Percentiles rank a stretch among this genome's conserved stretches.
Evolutionary conservation across 1,140 invertebrate genomes (phyloP).

Genomic region (Apis florea): DNA sequence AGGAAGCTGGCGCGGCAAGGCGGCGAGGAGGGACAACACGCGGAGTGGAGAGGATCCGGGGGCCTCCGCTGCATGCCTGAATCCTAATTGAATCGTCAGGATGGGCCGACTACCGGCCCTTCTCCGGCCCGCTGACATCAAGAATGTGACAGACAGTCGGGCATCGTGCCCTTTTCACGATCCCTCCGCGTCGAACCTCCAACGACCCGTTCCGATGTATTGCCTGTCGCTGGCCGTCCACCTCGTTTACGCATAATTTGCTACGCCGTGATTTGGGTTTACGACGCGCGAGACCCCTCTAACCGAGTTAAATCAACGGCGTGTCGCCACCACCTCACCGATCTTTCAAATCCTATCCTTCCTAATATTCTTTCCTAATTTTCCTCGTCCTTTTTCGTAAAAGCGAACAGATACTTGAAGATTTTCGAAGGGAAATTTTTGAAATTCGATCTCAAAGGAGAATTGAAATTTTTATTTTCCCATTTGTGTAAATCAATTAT

Average conservation of each 20-base stretch:
- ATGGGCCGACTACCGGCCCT: constrained; percentile 63
- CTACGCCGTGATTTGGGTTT: constrained; percentile 38
- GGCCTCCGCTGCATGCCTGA: constrained; percentile 61
- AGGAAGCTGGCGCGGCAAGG: constrained; percentile 35
- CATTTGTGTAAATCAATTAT: no score
- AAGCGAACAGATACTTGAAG: no score
- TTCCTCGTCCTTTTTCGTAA: no score
- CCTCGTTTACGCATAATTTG: constrained; percentile 49
- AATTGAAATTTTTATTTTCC: no score
- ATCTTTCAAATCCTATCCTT: neutral
- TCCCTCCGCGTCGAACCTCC: constrained; percentile 50
- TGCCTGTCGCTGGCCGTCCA: constrained; percentile 34
- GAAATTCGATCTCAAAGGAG: no score
- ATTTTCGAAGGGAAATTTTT: no score
- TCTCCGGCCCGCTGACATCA: constrained; percentile 65
- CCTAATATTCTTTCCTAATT: no score
- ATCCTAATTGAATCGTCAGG: constrained; percentile 79
- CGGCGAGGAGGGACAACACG: constrained; percentile 12
- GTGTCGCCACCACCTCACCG: neutral
- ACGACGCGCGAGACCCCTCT: constrained; percentile 26
- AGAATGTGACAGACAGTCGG: constrained; percentile 74
- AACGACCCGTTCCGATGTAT: constrained; percentile 53
- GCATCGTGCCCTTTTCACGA: constrained; percentile 61
- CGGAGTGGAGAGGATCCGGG: constrained; percentile 25
- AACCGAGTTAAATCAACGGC: neutral